Conservation (phyloP, 1,140 invertebrate species). For the Drosophila sulfurigaster region DNA sequence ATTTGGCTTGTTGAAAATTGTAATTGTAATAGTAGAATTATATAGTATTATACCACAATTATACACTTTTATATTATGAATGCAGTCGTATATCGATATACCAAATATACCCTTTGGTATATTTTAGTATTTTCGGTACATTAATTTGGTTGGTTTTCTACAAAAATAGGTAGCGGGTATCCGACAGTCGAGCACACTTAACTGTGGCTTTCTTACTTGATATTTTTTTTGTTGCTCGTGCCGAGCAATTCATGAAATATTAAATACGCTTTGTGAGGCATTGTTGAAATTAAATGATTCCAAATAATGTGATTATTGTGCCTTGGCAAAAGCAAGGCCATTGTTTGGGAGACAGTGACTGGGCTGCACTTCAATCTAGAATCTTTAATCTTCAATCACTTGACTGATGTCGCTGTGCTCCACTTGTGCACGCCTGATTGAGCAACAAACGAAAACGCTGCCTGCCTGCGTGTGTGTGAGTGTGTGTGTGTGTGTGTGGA, state of each 20-base stretch:
- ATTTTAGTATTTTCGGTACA: too few relatives aligned
- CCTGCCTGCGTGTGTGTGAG: constrained; percentile 8
- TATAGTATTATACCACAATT: too few relatives aligned
- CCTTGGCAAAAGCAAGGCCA: background rate
- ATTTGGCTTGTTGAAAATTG: too few relatives aligned
- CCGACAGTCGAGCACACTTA: too few relatives aligned
- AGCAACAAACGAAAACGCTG: constrained; percentile 52
- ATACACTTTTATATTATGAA: too few relatives aligned
- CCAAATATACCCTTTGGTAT: too few relatives aligned
- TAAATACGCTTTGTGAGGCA: constrained; percentile 63
- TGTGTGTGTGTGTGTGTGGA: constrained; percentile 20
- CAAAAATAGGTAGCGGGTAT: too few relatives aligned
- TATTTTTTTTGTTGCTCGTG: constrained; percentile 33
- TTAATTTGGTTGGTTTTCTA: too few relatives aligned
- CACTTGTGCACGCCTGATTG: constrained; percentile 78
- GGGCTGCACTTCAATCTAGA: constrained; percentile 64
- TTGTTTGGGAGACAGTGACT: constrained; percentile 39
- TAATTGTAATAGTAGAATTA: too few relatives aligned
- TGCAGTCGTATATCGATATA: too few relatives aligned
- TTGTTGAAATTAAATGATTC: constrained; percentile 78
- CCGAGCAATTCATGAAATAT: constrained; percentile 75
- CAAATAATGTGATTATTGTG: constrained; percentile 76
- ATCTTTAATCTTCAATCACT: constrained; percentile 71
- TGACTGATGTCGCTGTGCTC: constrained; percentile 47
- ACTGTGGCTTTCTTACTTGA: too few relatives aligned